Percentiles rank a stretch among this genome's conserved stretches.
These are phyloP conservation scores for Tribolium castaneum DNA, from an alignment of 1,140 invertebrate species.

Conservation along the genomic window DNA sequence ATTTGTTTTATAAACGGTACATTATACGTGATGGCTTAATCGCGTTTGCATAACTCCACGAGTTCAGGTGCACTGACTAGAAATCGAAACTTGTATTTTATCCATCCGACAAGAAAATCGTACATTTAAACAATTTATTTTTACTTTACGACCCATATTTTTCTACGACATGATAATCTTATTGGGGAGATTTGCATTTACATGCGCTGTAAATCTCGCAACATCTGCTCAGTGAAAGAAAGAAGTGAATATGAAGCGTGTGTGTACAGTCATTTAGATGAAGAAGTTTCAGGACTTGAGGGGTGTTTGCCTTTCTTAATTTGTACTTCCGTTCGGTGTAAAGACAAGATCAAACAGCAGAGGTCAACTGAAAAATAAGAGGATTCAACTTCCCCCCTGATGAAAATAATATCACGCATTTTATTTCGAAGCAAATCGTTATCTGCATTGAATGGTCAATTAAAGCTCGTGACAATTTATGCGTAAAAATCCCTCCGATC, in stretches of 20 bases:
- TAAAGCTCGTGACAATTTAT: no score
- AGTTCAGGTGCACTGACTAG: not conserved
- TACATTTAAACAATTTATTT: not conserved
- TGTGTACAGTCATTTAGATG: not conserved
- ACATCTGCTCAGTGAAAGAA: constrained; percentile 5
- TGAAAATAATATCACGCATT: no score
- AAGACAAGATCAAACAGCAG: no score
- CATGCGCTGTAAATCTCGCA: not conserved
- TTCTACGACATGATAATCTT: not conserved
- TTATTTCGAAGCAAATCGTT: no score
- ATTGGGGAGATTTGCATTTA: not conserved
- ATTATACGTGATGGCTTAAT: constrained; percentile 22
- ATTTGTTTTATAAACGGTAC: constrained; percentile 26
- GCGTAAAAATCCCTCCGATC: no score
- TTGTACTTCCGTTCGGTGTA: no score
- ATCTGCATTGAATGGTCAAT: no score
- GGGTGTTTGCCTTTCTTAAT: no score
- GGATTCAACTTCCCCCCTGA: no score
- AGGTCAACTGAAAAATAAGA: no score
- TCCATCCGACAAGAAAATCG: not conserved
- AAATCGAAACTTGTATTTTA: not conserved
- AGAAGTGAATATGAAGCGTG: not conserved
- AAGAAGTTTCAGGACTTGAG: not conserved
- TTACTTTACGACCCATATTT: not conserved
- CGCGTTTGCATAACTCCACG: constrained; percentile 20